Base-by-base conservation (phyloP, 1,140 invertebrate species). In the Zaprionus davidi region DNA sequence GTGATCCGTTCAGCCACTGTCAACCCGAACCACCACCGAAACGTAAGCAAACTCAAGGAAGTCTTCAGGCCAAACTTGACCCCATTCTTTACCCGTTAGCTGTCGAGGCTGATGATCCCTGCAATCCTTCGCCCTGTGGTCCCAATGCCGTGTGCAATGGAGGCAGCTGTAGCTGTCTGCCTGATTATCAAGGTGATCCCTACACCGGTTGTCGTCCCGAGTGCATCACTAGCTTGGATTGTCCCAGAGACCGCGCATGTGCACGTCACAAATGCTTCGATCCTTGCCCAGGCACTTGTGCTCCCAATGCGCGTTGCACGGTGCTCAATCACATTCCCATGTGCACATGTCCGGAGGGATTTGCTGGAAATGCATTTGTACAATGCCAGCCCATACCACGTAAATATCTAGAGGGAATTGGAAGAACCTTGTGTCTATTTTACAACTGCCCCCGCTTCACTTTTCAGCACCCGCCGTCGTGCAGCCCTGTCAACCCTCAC, bases 171-270 rank as follows among this genome's bases (percentile, higher is more conserved):
- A 94, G 94, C 2, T 97, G 97, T 82, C 92, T 96, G 63, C 94
- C 95, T 1, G 96, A 96, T 85, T 97, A 97, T 87, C 96, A 96
- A 74, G 97, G 97, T 26, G 96, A 97, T 93, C 97, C 97, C 20
- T 97, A 97, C 81, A 95, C 95, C 12, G 96, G 96, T 11, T 97
- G 97, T 88, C 94, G 96, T 80, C 96, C 97, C 3, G 96, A 97
- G 94, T 97, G 97, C 88, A 95, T 97, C 1, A 96, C 95, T 11
- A 97, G 97, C 88, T 94, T 95, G 20, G 97, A 98, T 78, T 97
- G 97, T 78, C 93, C 95, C 60, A 93, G 95, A 15, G 95, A 94
- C 41, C 95, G 94, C 76, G 95, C 96, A 7, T 98, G 97, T 81
- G 93, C 96, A 22, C 96, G 96, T 82, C 96, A 97, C 84, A 97